A percentile compares a stretch with the other conserved stretches of the same genome.
These are phyloP conservation scores for Acleris emargana DNA, from an alignment of 2,888 invertebrate species.

Conservation along the genomic window DNA sequence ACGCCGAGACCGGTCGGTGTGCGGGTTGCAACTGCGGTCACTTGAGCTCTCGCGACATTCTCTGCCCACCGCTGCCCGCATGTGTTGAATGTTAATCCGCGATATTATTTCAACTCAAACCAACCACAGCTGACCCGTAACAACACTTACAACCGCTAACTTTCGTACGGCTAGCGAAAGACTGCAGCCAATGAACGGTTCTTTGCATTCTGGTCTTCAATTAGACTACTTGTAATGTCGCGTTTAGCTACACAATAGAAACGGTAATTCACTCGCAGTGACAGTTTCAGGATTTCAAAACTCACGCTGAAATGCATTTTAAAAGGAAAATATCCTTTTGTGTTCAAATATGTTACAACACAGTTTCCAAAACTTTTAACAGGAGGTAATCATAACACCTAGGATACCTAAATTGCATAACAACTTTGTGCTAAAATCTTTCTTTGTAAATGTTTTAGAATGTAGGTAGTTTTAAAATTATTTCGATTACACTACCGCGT, in stretches of 20 bases:
- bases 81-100: conserved; percentile 66
- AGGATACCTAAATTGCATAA: conserved; percentile 28
- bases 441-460: no score
- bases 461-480: no score
- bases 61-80: conserved; percentile 69
- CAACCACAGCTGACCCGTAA: conserved; percentile 52
- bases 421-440: conserved; percentile 13
- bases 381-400: conserved; percentile 13
- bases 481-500: no score
- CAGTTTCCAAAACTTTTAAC: not conserved
- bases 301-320: conserved; percentile 7
- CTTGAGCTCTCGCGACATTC: conserved; percentile 59
- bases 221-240: conserved; percentile 23
- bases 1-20: conserved; percentile 75
- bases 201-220: conserved; percentile 18
- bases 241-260: conserved; percentile 24
- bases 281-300: conserved; percentile 27
- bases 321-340: conserved; percentile 24
- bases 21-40: conserved; percentile 76
- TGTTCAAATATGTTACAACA: conserved; percentile 4
- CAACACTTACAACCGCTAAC: conserved; percentile 36
- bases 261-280: conserved; percentile 8
- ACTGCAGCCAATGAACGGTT: conserved; percentile 17
- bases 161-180: conserved; percentile 22
- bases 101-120: conserved; percentile 59